Conservation (phyloP, 2,797 vertebrate genomes). For the Rhadinocentrus ornatus region DNA sequence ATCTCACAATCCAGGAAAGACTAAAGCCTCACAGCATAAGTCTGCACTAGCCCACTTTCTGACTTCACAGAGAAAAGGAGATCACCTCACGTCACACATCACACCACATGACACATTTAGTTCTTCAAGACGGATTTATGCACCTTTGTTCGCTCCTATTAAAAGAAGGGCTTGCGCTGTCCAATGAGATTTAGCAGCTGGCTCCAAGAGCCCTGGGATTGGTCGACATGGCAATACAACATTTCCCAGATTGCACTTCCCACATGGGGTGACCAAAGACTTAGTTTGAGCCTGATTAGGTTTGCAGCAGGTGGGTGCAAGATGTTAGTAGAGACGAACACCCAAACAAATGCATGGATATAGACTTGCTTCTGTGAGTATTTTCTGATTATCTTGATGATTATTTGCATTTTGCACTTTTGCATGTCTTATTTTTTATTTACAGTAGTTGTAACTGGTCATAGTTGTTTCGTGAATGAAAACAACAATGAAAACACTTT, state of each 20-base stretch:
- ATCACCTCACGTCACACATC: constrained; percentile 51
- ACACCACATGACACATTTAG: constrained; percentile 54
- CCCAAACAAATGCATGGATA: constrained; percentile 79
- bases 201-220: constrained; percentile 56
- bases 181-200: constrained; percentile 50
- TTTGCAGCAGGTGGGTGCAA: constrained; percentile 51
- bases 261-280: constrained; percentile 78
- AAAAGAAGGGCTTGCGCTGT: constrained; percentile 29
- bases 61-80: constrained; percentile 19
- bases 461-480: not conserved
- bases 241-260: constrained; percentile 66
- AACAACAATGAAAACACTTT: constrained; percentile 5
- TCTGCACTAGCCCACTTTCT: constrained; percentile 8
- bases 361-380: constrained; percentile 82
- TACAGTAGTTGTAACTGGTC: not conserved
- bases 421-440: not conserved
- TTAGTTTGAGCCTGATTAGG: constrained; percentile 83
- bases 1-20: constrained; percentile 14
- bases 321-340: constrained; percentile 70
- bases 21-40: constrained; percentile 23
- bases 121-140: constrained; percentile 20
- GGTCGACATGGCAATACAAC: constrained; percentile 43
- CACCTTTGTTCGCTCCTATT: constrained; percentile 31
- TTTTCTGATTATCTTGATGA: not conserved
- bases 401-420: not conserved